Percentiles rank a stretch among this genome's conserved stretches.
Conservation (phyloP, 2,797 vertebrate species). For the Triplophysa yarkandensis region DNA sequence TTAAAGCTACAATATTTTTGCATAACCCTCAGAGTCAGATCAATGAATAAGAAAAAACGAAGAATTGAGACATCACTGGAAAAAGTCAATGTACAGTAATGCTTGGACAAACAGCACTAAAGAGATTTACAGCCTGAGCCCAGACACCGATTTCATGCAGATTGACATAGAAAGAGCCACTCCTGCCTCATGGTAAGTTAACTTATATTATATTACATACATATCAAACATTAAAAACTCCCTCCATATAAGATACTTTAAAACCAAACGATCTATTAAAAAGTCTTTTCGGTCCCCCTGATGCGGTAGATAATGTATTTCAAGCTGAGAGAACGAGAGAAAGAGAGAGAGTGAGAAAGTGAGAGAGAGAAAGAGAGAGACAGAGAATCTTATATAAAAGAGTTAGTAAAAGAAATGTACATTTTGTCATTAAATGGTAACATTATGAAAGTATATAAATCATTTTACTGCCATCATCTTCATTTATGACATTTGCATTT, state of each 20-base stretch:
- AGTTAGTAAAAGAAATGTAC: conserved; percentile 26
- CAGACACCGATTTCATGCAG: conserved; percentile 86
- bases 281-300: conserved; percentile 71
- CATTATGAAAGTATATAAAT: conserved; percentile 49
- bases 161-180: conserved; percentile 75
- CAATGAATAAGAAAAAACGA: conserved; percentile 23
- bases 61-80: background rate
- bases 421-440: conserved; percentile 49
- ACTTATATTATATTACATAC: conserved; percentile 82
- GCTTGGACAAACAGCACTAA: conserved; percentile 74
- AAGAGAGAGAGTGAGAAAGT: conserved; percentile 60
- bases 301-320: conserved; percentile 72
- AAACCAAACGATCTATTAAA: conserved; percentile 78
- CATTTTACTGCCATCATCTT: conserved; percentile 55
- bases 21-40: background rate
- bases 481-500: conserved; percentile 59
- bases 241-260: conserved; percentile 76
- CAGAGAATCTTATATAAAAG: conserved; percentile 48
- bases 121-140: conserved; percentile 77
- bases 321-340: conserved; percentile 57
- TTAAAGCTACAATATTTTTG: background rate
- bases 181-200: conserved; percentile 75
- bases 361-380: conserved; percentile 54
- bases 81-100: conserved; percentile 69
- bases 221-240: conserved; percentile 78